Evolutionary conservation across 2,113 vertebrate species (phyloP).

Genomic region (Regulus satrapa): DNA sequence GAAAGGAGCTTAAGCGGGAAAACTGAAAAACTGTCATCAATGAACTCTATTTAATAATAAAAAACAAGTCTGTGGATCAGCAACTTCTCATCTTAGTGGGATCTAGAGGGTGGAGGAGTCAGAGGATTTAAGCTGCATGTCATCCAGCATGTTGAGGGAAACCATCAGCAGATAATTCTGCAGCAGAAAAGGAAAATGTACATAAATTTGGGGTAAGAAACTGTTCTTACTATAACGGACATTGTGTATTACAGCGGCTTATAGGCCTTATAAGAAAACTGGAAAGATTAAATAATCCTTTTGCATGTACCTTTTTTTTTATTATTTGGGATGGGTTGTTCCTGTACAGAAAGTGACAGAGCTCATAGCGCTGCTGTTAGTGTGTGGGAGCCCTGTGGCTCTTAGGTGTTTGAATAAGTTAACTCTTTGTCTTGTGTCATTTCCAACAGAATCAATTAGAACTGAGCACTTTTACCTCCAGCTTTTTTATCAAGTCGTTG

Average conservation of each 20-base stretch:
- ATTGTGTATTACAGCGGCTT: not conserved
- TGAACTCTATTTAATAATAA: not conserved
- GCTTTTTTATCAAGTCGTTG: not conserved
- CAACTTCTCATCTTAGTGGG: not conserved
- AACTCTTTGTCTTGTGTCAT: not conserved
- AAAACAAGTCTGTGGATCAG: not conserved
- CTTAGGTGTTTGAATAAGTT: not conserved
- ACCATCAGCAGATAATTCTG: not conserved
- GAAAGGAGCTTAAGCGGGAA: constrained; percentile 41
- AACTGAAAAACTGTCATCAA: constrained; percentile 29
- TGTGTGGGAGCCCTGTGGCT: not conserved
- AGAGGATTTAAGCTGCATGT: not conserved
- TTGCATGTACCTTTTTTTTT: not conserved
- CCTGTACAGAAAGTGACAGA: not conserved
- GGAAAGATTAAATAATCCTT: not conserved
- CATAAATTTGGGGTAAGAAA: not conserved
- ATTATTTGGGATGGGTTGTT: not conserved
- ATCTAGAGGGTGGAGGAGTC: not conserved
- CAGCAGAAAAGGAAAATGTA: not conserved
- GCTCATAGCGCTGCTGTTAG: not conserved
- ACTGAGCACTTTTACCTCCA: not conserved
- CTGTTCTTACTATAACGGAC: not conserved
- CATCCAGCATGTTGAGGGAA: not conserved
- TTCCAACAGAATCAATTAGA: not conserved
- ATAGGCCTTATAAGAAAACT: not conserved